Evolutionary conservation across 2,797 vertebrate genomes (phyloP), one percentile per base, ranked within the genome.

Genomic region (Margarornis squamiger): DNA sequence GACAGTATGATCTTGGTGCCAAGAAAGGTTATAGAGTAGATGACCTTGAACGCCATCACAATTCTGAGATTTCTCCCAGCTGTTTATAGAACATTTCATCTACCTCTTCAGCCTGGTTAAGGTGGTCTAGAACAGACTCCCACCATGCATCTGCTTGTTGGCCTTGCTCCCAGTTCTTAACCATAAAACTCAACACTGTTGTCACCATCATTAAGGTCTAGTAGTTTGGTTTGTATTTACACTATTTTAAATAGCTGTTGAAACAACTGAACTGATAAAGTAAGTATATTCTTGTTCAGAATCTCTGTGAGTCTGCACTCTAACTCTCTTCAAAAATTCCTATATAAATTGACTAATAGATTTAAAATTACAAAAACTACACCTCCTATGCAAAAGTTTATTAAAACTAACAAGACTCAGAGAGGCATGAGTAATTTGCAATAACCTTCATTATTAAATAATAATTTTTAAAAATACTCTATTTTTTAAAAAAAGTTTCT

Each of bases 401-500:
- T 46, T 52, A 59, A 67, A 70, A 55, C 12, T 55, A 34, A 52
- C 4, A 88, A 14, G 22, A 8, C n/a, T 21, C 39, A 36, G 3
- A 24, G 29, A 36, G 6, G 24, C 1, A 3, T 34, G 4, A 65
- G 4, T 22, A 83, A 61, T 32, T 49, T 78, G 27, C 10, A 68
- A 23, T 3, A n/a, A 13, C 0, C 0, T 43, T 67, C 22, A 46
- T 32, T 2, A 36, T 17, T 61, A 62, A 62, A 70, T 17, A 61
- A 39, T 32, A 52, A n/a, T 52, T 93, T 54, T 34, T 2, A 0
- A 61, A 85, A 82, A 19, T 22, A 26, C 1, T 34, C 2, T 43
- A 15, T 41, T 62, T 36, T n/a, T 20, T 20, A 12, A 54, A 52
- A 41, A 54, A 6, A 11, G 13, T 22, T n/a, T 63, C 21, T 8